Evolutionary conservation across 2,797 vertebrate genomes (phyloP).

Genomic region (Neosalanx taihuensis): DNA sequence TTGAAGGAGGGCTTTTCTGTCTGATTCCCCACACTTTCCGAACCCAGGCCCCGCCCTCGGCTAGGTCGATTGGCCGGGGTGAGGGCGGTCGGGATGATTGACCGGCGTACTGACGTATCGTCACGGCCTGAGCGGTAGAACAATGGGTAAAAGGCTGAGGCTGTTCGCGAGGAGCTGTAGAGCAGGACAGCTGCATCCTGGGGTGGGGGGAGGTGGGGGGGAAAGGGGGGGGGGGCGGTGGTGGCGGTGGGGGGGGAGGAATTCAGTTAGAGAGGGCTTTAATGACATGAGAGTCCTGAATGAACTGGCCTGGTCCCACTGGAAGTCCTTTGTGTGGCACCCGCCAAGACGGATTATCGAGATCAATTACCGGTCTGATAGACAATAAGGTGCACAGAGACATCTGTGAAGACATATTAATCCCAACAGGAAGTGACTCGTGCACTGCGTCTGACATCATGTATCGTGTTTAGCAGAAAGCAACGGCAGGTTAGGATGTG

Average conservation of each 20-base stretch:
- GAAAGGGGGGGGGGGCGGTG: slow-evolving; percentile 1
- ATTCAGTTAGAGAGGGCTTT: slow-evolving; percentile 59
- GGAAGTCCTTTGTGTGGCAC: neutral
- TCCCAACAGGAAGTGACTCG: neutral
- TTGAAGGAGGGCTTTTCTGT: neutral
- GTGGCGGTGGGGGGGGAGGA: slow-evolving; percentile 34
- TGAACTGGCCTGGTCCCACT: neutral
- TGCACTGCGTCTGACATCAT: too few relatives aligned
- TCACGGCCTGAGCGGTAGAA: neutral
- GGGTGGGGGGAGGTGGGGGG: slow-evolving; percentile 17
- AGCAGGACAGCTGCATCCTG: slow-evolving; percentile 60
- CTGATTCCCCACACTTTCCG: neutral
- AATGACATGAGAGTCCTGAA: slow-evolving; percentile 33
- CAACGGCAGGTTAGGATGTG: neutral
- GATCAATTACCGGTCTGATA: neutral
- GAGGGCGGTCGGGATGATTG: slow-evolving; percentile 5
- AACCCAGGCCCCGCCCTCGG: neutral
- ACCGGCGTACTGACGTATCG: neutral
- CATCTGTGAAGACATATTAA: neutral
- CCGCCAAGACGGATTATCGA: neutral
- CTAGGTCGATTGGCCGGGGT: slow-evolving; percentile 6
- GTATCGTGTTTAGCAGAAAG: neutral
- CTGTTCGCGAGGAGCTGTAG: slow-evolving; percentile 20
- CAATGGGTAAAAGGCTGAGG: slow-evolving; percentile 9
- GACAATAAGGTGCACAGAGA: neutral